phyloP scores from a whole-genome alignment of 1,140 invertebrate genomes.

The Nasonia vitripennis region DNA sequence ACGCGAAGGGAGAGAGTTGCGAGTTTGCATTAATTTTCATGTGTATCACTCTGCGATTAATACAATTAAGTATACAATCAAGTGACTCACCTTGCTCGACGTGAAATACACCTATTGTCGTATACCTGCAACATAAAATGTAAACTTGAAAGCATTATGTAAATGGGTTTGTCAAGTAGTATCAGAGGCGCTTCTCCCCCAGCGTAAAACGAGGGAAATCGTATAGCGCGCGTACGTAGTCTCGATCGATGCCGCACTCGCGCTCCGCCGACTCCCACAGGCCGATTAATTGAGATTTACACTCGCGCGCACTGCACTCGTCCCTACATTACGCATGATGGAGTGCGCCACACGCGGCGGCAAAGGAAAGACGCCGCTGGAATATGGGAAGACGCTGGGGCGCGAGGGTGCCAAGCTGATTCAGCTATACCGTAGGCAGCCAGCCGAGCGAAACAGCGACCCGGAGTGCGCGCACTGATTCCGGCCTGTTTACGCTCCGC shows the following conservation, averaged over 20 bases:
- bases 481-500: conserved; percentile 58
- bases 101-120: no score
- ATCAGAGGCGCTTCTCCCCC: neutral
- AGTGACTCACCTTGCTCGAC: no score
- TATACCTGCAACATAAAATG: no score
- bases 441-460: conserved; percentile 64
- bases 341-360: conserved; percentile 50
- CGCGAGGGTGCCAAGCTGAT: conserved; percentile 67
- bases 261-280: neutral
- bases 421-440: conserved; percentile 59
- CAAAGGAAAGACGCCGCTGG: neutral
- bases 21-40: no score
- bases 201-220: no score
- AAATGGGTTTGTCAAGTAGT: conserved; percentile 39
- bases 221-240: no score
- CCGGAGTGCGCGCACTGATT: conserved; percentile 42
- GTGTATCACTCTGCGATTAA: no score
- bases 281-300: conserved; percentile 52
- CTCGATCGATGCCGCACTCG: neutral
- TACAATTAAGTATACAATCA: no score
- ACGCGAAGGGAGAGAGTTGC: no score
- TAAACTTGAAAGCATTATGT: conserved; percentile 44
- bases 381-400: neutral
- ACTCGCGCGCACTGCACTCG: conserved; percentile 15
- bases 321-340: conserved; percentile 62